Base-by-base conservation (phyloP, 1,140 invertebrate species). In the Trichonephila clavata region DNA sequence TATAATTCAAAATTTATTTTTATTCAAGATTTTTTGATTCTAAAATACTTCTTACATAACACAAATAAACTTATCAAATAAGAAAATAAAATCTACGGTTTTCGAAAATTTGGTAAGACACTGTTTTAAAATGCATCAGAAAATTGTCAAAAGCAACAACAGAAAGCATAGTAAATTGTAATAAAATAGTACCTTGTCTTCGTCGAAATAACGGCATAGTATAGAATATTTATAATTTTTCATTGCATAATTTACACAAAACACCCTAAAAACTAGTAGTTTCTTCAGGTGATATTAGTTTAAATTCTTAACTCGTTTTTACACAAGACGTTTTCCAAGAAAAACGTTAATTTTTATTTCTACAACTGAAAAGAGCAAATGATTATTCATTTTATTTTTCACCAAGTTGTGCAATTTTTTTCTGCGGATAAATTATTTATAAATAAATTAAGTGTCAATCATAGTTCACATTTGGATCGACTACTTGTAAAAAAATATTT, bases 161-260 rank as follows among this genome's bases (percentile, higher is more conserved):
- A 80, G 14, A 61, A 65, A 21, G 20, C n/a, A 63, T 61, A 27
- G 14, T 24, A 18, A 63, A 18, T 61, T 27, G 10, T 20, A 32
- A 63, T 20, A 61, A 0, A 57, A 13, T 32, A 6, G 10, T 90
- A 90, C 89, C 89, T 90, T 71, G 5, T 90, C 81, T 90, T 90
- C 89, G 89, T 77, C 89, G 89, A 90, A 90, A 90, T 80, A 90
- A 50, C 10, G 89, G 89, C 89, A 90, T 90, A 32, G 43, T 90
- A 81, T n/a, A n/a, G 57, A 80, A 60, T 16, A 63, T 39, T n/a
- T 90, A 43, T 60, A 27, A 21, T 80, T 90, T 90, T 57, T 90
- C 89, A 90, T 90, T 90, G 89, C 89, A 90, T 90, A 60, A 32
- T 90, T 90, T 81, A 39, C 68, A 90, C n/a, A 63, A 39, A 63